Evolutionary conservation across 2,888 invertebrate genomes (phyloP).

Genomic region (Lamellibrachia columna): DNA sequence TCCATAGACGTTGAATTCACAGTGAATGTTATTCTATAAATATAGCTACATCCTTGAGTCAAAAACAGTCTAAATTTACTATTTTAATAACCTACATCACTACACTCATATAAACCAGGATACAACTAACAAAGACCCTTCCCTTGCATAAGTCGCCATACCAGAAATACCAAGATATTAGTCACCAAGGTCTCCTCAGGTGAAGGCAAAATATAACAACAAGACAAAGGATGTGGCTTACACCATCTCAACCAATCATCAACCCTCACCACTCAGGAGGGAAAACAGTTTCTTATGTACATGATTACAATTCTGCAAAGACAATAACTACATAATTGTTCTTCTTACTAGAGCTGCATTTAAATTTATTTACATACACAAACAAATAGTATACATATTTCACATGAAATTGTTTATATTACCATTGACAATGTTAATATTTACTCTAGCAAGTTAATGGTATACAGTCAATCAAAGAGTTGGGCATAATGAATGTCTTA

Average conservation of each 20-base stretch:
- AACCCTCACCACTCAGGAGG: background rate
- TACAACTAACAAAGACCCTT: background rate
- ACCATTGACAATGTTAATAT: no score
- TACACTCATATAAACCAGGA: background rate
- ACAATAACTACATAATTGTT: background rate
- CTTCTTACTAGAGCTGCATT: background rate
- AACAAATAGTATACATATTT: no score
- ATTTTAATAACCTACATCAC: background rate
- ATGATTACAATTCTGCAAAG: background rate
- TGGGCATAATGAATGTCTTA: no score
- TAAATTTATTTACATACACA: no score
- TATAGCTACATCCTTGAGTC: background rate
- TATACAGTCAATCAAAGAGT: no score
- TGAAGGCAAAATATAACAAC: background rate
- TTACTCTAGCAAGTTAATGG: no score
- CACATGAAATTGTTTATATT: no score
- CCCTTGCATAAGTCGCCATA: background rate
- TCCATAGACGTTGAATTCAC: background rate
- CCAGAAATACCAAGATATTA: slow-evolving; percentile 3
- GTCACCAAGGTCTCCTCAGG: background rate
- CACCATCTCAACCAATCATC: background rate
- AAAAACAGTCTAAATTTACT: background rate
- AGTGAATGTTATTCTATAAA: background rate
- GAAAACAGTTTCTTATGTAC: background rate
- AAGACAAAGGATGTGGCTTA: background rate